phyloP scores from a whole-genome alignment of 2,797 vertebrate genomes.

The Diglossa cyanea region DNA sequence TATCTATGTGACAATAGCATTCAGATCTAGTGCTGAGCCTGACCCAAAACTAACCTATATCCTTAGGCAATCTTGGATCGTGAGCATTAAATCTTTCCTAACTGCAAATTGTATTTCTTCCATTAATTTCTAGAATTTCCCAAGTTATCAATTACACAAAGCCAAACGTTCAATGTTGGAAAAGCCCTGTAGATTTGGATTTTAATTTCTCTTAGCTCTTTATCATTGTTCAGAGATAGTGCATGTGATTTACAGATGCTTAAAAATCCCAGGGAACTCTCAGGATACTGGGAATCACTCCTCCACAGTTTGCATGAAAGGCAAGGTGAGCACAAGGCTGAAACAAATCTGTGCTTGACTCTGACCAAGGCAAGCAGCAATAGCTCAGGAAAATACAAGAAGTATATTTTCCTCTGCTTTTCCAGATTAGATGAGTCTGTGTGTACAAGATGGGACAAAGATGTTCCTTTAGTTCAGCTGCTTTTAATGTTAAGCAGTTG shows the following conservation, averaged over 20 bases:
- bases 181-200: conserved; percentile 35
- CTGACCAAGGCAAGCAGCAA: not conserved
- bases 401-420: not conserved
- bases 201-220: conserved; percentile 42
- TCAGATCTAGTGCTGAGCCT: not conserved
- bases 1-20: not conserved
- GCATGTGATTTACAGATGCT: not conserved
- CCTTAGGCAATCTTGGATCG: not conserved
- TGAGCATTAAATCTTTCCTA: conserved; percentile 16
- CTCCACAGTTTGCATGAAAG: not conserved
- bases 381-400: not conserved
- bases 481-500: not conserved
- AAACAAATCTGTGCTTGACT: not conserved
- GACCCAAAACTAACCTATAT: conserved; percentile 1
- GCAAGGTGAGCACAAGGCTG: not conserved
- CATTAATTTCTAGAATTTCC: conserved; percentile 54
- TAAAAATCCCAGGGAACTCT: not conserved
- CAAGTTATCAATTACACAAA: conserved; percentile 25
- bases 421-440: not conserved
- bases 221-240: not conserved
- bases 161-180: not conserved
- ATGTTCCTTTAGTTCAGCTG: not conserved
- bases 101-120: conserved; percentile 19
- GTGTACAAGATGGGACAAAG: not conserved
- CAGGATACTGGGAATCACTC: not conserved